phyloP scores from a whole-genome alignment of 1,140 invertebrate genomes.

The Platyscapa corneri region DNA sequence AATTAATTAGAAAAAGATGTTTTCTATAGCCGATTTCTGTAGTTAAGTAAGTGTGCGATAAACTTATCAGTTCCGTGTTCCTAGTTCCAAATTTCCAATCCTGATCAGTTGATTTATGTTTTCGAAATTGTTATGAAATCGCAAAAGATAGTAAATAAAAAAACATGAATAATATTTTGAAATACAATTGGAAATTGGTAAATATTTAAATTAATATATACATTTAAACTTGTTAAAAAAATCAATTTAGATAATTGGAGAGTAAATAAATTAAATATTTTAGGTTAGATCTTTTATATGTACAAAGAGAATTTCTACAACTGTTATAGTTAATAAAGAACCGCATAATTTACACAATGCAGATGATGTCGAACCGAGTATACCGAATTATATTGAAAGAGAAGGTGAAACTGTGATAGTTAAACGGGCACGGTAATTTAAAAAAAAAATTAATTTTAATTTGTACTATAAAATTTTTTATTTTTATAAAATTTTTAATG shows the following conservation, averaged over 20 bases:
- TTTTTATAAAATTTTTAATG: neutral
- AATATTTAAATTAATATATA: neutral
- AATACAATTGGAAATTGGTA: constrained; percentile 14
- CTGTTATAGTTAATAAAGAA: constrained; percentile 52
- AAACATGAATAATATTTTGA: constrained; percentile 50
- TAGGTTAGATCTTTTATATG: constrained; percentile 40
- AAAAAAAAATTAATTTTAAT: neutral
- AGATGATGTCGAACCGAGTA: constrained; percentile 63
- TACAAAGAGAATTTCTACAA: constrained; percentile 54
- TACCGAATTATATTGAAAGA: constrained; percentile 73
- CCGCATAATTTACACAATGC: constrained; percentile 61
- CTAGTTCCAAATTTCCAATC: neutral
- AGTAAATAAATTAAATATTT: constrained; percentile 14
- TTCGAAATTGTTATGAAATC: neutral
- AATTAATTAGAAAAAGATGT: no score
- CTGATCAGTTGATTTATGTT: neutral
- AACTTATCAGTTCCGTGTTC: neutral
- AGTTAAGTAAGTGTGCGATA: no score
- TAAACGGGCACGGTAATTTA: constrained; percentile 74
- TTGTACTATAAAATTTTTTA: constrained; percentile 27
- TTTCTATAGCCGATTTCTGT: no score
- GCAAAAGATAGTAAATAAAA: neutral
- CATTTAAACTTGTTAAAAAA: neutral
- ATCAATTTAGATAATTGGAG: constrained; percentile 2
- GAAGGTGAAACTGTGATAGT: constrained; percentile 69